These are phyloP conservation scores for Pangasius sanitwongsei DNA, from an alignment of 2,797 vertebrate species.

Conservation along the genomic window DNA sequence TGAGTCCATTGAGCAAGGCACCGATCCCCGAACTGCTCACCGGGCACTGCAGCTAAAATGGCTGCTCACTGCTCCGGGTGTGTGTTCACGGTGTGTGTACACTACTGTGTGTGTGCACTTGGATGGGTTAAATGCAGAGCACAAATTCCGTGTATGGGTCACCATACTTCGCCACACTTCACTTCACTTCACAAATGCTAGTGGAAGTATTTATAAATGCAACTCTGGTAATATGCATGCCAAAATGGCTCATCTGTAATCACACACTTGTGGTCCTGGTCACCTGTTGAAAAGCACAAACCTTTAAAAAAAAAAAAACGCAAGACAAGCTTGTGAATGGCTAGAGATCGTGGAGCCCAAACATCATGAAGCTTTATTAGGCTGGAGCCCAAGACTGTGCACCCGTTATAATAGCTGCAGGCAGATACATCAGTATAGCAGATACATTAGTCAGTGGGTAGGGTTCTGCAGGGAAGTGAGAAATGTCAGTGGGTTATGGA, in stretches of 20 bases:
- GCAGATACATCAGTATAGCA: background rate
- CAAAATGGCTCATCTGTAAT: background rate
- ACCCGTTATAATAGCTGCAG: background rate
- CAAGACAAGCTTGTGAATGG: background rate
- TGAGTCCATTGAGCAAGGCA: too few species aligned
- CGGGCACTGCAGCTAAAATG: too few species aligned
- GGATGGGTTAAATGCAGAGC: too few species aligned
- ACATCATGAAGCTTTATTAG: background rate
- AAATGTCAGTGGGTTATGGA: background rate
- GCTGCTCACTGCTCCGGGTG: too few species aligned
- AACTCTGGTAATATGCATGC: background rate
- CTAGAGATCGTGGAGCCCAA: background rate
- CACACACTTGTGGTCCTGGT: background rate
- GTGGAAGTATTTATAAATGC: background rate
- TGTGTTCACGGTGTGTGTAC: too few species aligned
- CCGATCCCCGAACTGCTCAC: too few species aligned
- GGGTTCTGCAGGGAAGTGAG: background rate
- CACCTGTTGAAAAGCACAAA: background rate
- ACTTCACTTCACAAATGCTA: background rate
- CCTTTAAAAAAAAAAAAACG: background rate
- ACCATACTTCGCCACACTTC: too few species aligned
- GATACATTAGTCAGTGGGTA: background rate
- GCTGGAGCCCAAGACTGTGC: background rate
- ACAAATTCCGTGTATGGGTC: too few species aligned
- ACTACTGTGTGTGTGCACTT: too few species aligned